phyloP scores from a whole-genome alignment of 2,888 invertebrate genomes.

The Drosophila greeni region DNA sequence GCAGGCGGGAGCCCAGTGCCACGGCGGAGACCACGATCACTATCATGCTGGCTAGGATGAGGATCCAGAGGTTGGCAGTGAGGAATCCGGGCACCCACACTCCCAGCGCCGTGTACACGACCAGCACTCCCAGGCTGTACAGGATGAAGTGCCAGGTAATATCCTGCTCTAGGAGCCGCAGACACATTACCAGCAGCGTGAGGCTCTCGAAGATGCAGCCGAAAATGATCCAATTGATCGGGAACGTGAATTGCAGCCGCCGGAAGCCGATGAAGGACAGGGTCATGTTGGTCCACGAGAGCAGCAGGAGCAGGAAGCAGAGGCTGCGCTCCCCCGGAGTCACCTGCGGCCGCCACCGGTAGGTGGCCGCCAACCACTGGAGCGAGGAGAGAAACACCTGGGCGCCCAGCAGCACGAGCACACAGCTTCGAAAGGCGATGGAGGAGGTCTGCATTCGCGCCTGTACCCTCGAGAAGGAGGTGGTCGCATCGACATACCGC shows the following conservation, averaged over 20 bases:
- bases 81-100: slow-evolving; percentile 45
- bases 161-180: slow-evolving; percentile 41
- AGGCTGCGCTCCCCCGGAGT: slow-evolving; percentile 34
- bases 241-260: slow-evolving; percentile 47
- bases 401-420: slow-evolving; percentile 38
- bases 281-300: slow-evolving; percentile 50
- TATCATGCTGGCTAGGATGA: slow-evolving; percentile 42
- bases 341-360: slow-evolving; percentile 39
- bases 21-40: slow-evolving; percentile 35
- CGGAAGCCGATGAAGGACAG: slow-evolving; percentile 52
- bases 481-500: background rate
- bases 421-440: slow-evolving; percentile 37
- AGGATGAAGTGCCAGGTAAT: slow-evolving; percentile 46
- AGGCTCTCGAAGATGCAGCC: slow-evolving; percentile 53
- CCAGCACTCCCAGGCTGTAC: slow-evolving; percentile 28
- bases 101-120: slow-evolving; percentile 49
- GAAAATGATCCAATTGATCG: slow-evolving; percentile 61
- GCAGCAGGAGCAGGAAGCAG: slow-evolving; percentile 40
- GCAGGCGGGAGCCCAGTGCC: slow-evolving; percentile 31
- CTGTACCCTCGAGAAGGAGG: background rate
- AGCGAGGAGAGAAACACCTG: slow-evolving; percentile 39
- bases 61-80: slow-evolving; percentile 48
- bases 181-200: slow-evolving; percentile 44
- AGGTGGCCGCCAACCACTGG: slow-evolving; percentile 55
- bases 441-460: background rate